Percentiles rank a stretch among this genome's conserved stretches.
phyloP scores from a whole-genome alignment of 2,888 invertebrate species.

The Macrophya alboannulata region DNA sequence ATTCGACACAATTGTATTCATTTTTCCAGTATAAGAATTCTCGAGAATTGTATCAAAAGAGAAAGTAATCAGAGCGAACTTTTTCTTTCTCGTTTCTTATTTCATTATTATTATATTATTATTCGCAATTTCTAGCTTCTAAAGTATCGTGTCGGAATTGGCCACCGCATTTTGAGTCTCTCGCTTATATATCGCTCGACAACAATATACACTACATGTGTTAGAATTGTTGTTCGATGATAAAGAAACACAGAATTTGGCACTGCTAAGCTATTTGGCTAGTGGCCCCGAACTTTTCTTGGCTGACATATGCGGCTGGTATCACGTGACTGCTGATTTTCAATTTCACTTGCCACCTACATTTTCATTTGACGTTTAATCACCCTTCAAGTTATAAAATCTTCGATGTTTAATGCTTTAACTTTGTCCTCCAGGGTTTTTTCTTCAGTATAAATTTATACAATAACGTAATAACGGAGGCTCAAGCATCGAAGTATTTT shows the following conservation, averaged over 20 bases:
- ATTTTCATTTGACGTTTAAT: conserved; percentile 27
- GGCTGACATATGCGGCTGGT: conserved; percentile 41
- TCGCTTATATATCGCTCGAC: not conserved
- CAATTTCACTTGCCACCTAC: conserved; percentile 49
- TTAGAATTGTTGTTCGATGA: conserved; percentile 23
- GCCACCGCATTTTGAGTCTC: not conserved
- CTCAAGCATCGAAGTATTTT: not conserved
- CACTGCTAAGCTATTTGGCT: conserved; percentile 47
- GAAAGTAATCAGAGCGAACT: not conserved
- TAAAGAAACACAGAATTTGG: conserved; percentile 30
- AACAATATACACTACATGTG: not conserved
- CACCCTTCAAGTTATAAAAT: not conserved
- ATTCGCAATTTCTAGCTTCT: not conserved
- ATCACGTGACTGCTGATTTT: conserved; percentile 51
- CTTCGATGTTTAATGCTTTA: not conserved
- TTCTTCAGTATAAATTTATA: not conserved
- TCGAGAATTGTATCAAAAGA: not conserved
- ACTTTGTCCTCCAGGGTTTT: not conserved
- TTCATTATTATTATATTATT: too few species aligned
- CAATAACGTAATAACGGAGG: not conserved
- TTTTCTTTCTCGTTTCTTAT: not conserved
- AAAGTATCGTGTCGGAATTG: not conserved
- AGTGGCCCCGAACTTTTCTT: conserved; percentile 50
- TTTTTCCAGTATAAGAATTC: not conserved
- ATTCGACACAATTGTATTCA: not conserved